These are phyloP conservation scores for Rhabditoides inermis DNA, from an alignment of 2,888 invertebrate species.

Conservation along the genomic window DNA sequence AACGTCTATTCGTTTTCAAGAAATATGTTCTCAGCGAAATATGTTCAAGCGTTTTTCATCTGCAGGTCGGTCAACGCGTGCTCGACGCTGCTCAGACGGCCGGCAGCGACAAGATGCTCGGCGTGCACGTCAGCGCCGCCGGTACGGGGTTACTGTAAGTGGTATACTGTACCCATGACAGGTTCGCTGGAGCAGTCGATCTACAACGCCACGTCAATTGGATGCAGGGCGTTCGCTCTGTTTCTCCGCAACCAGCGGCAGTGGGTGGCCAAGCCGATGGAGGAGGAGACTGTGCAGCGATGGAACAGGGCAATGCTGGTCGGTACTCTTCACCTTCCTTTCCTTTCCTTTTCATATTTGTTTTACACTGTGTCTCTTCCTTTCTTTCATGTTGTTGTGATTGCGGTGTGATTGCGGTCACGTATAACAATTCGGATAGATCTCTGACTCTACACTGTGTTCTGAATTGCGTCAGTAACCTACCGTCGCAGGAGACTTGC, in stretches of 20 bases:
- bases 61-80: too few species aligned
- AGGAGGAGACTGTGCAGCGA: slow-evolving; percentile 35
- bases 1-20: too few species aligned
- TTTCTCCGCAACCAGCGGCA: slow-evolving; percentile 50
- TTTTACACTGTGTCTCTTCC: slow-evolving; percentile 40
- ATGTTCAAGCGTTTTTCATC: too few species aligned
- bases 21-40: too few species aligned
- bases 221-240: slow-evolving; percentile 53
- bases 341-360: slow-evolving; percentile 33
- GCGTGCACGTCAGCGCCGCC: slow-evolving; percentile 41
- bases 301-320: slow-evolving; percentile 50
- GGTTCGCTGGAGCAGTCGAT: slow-evolving; percentile 54
- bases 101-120: slow-evolving; percentile 28
- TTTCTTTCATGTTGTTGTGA: slow-evolving; percentile 31
- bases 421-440: too few species aligned
- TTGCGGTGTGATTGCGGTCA: too few species aligned
- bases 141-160: slow-evolving; percentile 6
- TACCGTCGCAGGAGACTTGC: slow-evolving; percentile 35
- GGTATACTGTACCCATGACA: slow-evolving; percentile 7
- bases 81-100: slow-evolving; percentile 8
- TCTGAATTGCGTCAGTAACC: too few species aligned
- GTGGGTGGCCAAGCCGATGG: slow-evolving; percentile 42
- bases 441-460: too few species aligned
- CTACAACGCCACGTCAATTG: slow-evolving; percentile 50
- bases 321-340: neutral